A percentile compares a stretch with the other conserved stretches of the same genome.
These are phyloP conservation scores for Lucifuga dentata DNA, from an alignment of 2,113 vertebrate genomes.

Conservation along the genomic window DNA sequence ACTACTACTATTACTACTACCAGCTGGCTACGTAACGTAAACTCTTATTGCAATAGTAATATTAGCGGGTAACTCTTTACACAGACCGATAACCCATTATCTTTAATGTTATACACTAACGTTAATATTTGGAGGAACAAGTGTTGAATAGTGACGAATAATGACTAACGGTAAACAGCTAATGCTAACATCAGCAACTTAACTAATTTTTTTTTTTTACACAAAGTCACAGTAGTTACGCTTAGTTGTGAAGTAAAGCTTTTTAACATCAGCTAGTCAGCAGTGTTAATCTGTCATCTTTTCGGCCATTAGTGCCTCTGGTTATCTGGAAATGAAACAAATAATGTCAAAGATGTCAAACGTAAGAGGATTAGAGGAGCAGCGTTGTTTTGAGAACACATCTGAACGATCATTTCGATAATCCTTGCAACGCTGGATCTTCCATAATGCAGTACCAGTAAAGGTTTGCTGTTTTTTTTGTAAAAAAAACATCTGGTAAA, in stretches of 20 bases:
- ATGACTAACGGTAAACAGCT: slow-evolving; percentile 32
- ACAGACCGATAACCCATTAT: not conserved
- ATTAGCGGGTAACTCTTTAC: not conserved
- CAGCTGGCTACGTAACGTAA: not conserved
- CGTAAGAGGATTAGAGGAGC: slow-evolving; percentile 55
- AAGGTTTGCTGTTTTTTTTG: not conserved
- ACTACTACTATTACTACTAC: not conserved
- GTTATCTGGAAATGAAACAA: slow-evolving; percentile 24
- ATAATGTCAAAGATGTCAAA: slow-evolving; percentile 68
- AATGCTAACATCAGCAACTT: slow-evolving; percentile 60
- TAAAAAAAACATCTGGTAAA: slow-evolving; percentile 2
- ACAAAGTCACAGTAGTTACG: too few relatives aligned
- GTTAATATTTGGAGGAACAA: slow-evolving; percentile 5
- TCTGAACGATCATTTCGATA: slow-evolving; percentile 44
- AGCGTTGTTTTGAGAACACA: slow-evolving; percentile 57
- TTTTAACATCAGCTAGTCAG: not conserved
- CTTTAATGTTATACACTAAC: slow-evolving; percentile 3
- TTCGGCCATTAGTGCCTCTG: not conserved
- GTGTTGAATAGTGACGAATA: slow-evolving; percentile 32
- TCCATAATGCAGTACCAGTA: slow-evolving; percentile 28
- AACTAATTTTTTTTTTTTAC: not conserved
- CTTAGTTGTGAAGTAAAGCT: not conserved
- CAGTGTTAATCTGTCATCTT: not conserved
- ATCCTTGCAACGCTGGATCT: slow-evolving; percentile 17
- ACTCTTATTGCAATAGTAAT: not conserved